Percentiles rank a stretch among this genome's conserved stretches.
Conservation (phyloP, 2,113 vertebrate species). For the human region DNA sequence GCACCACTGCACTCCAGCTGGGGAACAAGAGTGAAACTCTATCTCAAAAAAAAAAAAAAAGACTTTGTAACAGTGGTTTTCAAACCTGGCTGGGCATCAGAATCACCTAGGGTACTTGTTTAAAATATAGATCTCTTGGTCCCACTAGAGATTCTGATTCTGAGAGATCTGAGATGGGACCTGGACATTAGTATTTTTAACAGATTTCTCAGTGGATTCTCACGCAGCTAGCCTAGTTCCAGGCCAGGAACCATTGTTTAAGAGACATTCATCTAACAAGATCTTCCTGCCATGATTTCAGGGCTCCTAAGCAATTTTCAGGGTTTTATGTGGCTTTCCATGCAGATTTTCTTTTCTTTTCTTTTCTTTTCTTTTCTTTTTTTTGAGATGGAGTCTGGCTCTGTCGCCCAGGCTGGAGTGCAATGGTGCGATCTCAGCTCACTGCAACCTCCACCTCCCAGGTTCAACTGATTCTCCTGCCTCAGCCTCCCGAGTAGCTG, state of each 20-base stretch:
- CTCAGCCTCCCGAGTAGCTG: no score
- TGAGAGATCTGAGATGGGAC: background rate
- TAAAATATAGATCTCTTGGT: background rate
- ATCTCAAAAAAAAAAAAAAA: background rate
- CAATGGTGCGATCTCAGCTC: no score
- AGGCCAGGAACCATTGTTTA: conserved; percentile 10
- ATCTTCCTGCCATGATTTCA: background rate
- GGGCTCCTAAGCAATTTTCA: background rate
- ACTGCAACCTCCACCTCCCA: no score
- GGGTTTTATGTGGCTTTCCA: background rate
- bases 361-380: no score
- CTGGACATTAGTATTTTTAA: background rate
- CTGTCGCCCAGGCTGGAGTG: no score
- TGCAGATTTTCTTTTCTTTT: background rate
- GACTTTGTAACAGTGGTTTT: background rate
- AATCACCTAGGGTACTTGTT: background rate
- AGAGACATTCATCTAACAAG: background rate
- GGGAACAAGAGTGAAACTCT: no score
- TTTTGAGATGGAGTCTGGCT: no score
- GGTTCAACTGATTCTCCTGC: no score
- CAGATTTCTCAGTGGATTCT: background rate
- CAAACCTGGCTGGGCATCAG: background rate
- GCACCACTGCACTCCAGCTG: no score
- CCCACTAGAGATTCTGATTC: background rate
- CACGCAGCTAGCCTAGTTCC: background rate